Percentiles rank a stretch among this genome's conserved stretches.
These are phyloP conservation scores for Raja brachyura DNA, from an alignment of 2,113 vertebrate species.

Conservation along the genomic window DNA sequence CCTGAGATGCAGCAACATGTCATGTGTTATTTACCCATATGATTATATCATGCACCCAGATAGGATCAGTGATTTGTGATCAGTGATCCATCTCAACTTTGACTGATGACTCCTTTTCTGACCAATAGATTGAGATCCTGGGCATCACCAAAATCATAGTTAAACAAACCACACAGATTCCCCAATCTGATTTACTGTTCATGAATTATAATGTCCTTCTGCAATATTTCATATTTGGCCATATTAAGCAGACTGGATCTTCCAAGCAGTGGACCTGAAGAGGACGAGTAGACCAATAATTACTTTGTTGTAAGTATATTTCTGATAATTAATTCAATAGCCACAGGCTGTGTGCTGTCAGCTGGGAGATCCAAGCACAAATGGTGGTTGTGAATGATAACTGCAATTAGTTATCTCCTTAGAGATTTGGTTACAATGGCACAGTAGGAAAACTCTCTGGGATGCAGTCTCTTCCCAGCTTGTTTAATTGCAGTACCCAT, in stretches of 20 bases:
- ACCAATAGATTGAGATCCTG: neutral
- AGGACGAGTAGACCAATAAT: neutral
- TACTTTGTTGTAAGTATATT: neutral
- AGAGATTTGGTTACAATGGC: neutral
- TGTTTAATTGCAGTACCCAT: neutral
- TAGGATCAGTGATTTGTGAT: neutral
- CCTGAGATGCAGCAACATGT: neutral
- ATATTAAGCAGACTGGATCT: neutral
- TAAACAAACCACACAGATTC: neutral
- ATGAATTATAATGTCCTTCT: neutral
- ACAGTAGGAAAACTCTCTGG: neutral
- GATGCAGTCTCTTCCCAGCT: neutral
- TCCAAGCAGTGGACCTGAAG: neutral
- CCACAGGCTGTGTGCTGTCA: neutral
- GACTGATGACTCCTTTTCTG: neutral
- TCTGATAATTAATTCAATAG: neutral
- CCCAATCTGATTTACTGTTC: neutral
- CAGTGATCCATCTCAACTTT: neutral
- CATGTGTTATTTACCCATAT: neutral
- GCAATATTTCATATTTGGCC: neutral
- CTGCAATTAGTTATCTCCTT: neutral
- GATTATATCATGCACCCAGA: neutral
- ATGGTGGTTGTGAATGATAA: neutral
- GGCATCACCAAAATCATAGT: neutral
- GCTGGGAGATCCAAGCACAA: neutral